A percentile compares a stretch with the other conserved stretches of the same genome.
Conservation (phyloP, 1,140 invertebrate species). For the Eurosta solidaginis region DNA sequence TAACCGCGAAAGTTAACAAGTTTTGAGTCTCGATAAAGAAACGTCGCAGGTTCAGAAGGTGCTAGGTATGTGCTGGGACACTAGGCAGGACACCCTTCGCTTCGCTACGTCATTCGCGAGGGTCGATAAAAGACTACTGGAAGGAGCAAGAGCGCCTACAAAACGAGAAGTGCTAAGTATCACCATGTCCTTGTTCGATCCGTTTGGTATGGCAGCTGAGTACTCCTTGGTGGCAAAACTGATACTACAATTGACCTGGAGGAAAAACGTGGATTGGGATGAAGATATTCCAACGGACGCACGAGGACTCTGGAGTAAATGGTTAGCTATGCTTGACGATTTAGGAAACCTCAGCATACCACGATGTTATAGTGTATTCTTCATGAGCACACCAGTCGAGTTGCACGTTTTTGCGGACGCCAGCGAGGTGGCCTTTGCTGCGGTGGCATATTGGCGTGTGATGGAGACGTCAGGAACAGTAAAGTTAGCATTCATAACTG, state of each 20-base stretch:
- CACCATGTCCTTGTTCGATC: no score
- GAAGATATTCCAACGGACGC: background rate
- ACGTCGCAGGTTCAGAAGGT: background rate
- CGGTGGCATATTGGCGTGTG: background rate
- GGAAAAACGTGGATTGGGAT: background rate
- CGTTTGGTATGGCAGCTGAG: background rate
- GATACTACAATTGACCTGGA: background rate
- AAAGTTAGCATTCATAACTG: background rate
- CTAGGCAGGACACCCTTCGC: background rate
- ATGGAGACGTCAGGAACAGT: background rate
- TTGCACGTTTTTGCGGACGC: constrained; percentile 5
- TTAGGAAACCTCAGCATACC: background rate
- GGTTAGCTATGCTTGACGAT: background rate
- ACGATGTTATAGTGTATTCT: background rate
- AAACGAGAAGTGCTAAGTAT: background rate
- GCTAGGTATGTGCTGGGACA: background rate
- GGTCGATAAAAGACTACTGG: background rate
- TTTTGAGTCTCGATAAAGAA: no score
- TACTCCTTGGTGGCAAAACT: background rate
- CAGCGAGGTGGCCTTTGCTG: background rate
- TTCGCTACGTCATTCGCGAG: background rate
- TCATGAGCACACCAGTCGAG: background rate
- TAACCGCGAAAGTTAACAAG: no score
- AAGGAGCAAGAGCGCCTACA: background rate
- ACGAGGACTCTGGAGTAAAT: background rate